These are phyloP conservation scores for Cyrtorhinus lividipennis DNA, from an alignment of 1,140 invertebrate species.

Conservation along the genomic window DNA sequence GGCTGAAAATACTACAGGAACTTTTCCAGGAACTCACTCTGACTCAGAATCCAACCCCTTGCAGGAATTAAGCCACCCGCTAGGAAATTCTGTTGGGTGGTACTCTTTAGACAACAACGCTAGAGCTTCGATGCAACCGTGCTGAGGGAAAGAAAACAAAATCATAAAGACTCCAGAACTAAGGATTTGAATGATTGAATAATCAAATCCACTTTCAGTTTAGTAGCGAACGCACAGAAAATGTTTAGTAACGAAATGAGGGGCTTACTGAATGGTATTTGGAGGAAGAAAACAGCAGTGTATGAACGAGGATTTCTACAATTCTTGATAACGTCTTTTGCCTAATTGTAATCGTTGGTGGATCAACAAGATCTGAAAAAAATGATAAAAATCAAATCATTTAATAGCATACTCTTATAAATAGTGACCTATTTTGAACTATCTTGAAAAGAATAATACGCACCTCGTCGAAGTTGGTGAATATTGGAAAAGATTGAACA, in stretches of 20 bases:
- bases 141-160: slow-evolving; percentile 18
- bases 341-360: background rate
- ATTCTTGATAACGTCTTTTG: slow-evolving; percentile 36
- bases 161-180: too few species aligned
- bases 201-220: too few species aligned
- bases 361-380: background rate
- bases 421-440: too few species aligned
- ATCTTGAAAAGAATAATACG: slow-evolving; percentile 12
- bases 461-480: background rate
- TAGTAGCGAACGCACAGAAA: too few species aligned
- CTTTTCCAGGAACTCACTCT: background rate
- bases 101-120: slow-evolving; percentile 34
- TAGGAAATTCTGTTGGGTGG: slow-evolving; percentile 34
- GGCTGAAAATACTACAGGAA: background rate
- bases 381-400: background rate
- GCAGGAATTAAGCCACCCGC: slow-evolving; percentile 31
- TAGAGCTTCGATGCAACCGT: slow-evolving; percentile 39
- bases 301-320: slow-evolving; percentile 31
- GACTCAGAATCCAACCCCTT: background rate
- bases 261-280: slow-evolving; percentile 47
- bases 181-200: too few species aligned
- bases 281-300: slow-evolving; percentile 38
- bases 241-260: too few species aligned
- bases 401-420: background rate
- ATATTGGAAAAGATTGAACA: background rate